phyloP scores from a whole-genome alignment of 1,140 invertebrate genomes.

The Drosophila truncata region DNA sequence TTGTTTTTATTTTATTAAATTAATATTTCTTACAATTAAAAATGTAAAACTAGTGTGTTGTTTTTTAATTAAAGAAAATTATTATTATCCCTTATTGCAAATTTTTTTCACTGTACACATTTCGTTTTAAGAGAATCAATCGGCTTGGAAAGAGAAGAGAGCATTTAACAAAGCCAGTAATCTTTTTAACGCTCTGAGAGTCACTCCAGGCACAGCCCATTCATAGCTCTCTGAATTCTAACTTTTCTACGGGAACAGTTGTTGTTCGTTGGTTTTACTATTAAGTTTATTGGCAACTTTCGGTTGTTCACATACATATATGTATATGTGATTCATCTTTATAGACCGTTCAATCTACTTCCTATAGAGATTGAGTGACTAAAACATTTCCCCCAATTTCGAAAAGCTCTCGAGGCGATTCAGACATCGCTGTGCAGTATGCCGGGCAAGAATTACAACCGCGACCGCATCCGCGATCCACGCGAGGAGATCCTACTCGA shows the following conservation, averaged over 20 bases:
- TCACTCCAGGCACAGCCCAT: slow-evolving; percentile 10
- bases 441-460: slow-evolving; percentile 66
- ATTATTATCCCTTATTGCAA: not conserved
- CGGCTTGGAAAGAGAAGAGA: not conserved
- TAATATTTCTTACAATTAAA: too few relatives aligned
- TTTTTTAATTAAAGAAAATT: too few relatives aligned
- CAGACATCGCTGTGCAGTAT: slow-evolving; percentile 57
- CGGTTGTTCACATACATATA: not conserved
- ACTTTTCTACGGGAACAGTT: slow-evolving; percentile 15
- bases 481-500: slow-evolving; percentile 84
- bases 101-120: not conserved
- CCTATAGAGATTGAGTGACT: slow-evolving; percentile 10
- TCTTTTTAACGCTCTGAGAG: slow-evolving; percentile 12
- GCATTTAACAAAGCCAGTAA: slow-evolving; percentile 20
- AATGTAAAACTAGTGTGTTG: too few relatives aligned
- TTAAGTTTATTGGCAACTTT: slow-evolving; percentile 17
- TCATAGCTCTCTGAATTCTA: slow-evolving; percentile 7
- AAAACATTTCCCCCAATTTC: slow-evolving; percentile 22
- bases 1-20: too few relatives aligned
- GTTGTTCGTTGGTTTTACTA: slow-evolving; percentile 19
- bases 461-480: slow-evolving; percentile 80
- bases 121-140: slow-evolving; percentile 5
- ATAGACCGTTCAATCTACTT: slow-evolving; percentile 1
- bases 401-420: slow-evolving; percentile 29
- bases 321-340: slow-evolving; percentile 34